phyloP scores from a whole-genome alignment of 2,797 vertebrate genomes.

The Scomberomorus guttatus region DNA sequence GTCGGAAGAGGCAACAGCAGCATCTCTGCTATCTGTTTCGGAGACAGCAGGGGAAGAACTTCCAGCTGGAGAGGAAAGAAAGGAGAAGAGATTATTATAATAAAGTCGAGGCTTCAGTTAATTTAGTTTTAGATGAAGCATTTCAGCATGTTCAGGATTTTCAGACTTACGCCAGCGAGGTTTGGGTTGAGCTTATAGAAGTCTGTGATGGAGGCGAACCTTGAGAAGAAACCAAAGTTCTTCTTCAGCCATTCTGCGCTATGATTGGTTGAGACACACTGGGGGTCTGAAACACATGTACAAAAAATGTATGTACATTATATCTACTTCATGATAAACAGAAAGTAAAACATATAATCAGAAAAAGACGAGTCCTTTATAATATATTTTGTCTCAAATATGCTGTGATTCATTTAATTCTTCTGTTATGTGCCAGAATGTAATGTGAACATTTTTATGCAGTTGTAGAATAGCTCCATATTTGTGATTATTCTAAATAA shows the following conservation, averaged over 20 bases:
- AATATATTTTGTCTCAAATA: too few relatives aligned
- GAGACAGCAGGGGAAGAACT: slow-evolving; percentile 64
- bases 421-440: too few relatives aligned
- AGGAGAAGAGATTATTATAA: neutral
- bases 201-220: slow-evolving; percentile 69
- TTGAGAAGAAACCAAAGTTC: slow-evolving; percentile 82
- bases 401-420: too few relatives aligned
- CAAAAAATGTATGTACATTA: neutral
- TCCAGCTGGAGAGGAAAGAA: slow-evolving; percentile 69
- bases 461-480: neutral
- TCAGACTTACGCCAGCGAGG: slow-evolving; percentile 81
- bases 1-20: slow-evolving; percentile 68
- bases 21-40: slow-evolving; percentile 73
- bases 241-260: slow-evolving; percentile 77
- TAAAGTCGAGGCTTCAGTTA: neutral
- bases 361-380: neutral
- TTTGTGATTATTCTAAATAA: neutral
- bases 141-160: neutral
- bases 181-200: slow-evolving; percentile 78
- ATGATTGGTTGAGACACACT: slow-evolving; percentile 67
- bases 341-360: neutral
- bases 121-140: neutral
- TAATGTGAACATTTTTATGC: too few relatives aligned
- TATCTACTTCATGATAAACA: neutral
- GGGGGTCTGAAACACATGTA: slow-evolving; percentile 60